These are phyloP conservation scores for Brienomyrus longianalis DNA, from an alignment of 2,113 vertebrate species.

Conservation along the genomic window DNA sequence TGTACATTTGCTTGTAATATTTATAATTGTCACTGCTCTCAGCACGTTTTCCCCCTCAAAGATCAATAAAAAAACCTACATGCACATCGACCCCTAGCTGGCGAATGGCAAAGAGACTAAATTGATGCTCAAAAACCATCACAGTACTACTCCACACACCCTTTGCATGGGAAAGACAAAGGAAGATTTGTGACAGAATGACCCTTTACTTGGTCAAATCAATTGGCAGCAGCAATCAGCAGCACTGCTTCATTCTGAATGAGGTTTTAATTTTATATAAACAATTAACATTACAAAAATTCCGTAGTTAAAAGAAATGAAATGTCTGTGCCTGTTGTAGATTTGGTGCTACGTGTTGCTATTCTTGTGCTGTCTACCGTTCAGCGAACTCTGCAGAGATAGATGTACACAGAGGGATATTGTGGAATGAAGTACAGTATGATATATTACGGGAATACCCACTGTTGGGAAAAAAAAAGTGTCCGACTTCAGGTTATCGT, in stretches of 20 bases:
- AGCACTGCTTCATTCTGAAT: neutral
- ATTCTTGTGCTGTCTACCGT: neutral
- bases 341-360: neutral
- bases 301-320: slow-evolving; percentile 36
- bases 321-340: neutral
- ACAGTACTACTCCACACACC: neutral
- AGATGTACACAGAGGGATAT: neutral
- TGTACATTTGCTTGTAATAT: neutral
- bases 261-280: slow-evolving; percentile 27
- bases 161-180: neutral
- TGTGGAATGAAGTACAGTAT: neutral
- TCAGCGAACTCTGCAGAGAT: neutral
- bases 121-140: neutral
- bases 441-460: neutral
- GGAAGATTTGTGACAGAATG: neutral
- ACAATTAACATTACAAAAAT: slow-evolving; percentile 48
- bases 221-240: neutral
- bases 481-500: slow-evolving; percentile 21
- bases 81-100: neutral
- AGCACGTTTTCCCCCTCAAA: neutral
- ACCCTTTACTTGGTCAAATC: neutral
- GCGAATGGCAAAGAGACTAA: neutral
- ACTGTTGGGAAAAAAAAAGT: neutral
- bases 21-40: neutral
- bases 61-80: neutral